Evolutionary conservation across 2,797 vertebrate genomes (phyloP), one percentile per base, ranked within the genome.

Genomic region (Lepilemur ruficaudatus): DNA sequence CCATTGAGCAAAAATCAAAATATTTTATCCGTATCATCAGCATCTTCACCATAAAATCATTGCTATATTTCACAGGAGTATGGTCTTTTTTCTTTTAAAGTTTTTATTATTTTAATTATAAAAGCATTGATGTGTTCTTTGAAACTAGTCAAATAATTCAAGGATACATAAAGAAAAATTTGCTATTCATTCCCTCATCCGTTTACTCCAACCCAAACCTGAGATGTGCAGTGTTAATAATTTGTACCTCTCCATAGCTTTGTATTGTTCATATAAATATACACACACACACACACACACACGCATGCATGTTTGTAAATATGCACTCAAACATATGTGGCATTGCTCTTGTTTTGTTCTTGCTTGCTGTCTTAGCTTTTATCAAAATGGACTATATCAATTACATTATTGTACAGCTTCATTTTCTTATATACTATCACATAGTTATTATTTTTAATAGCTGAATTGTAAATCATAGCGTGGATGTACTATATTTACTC

Each of bases 121-220:
- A 89, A 88, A 79, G 22, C 41, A 67, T 61, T 1, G 70, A 87
- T 32, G 6, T 28, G 67, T 83, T 96, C 43, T 43, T 63, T 69
- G 43, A 48, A 83, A 57, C 38, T 76, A 57, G 35, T 61, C 35
- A 94, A 92, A 59, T 80, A 70, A 94, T 80, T 95, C 46, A 84
- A 70, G 25, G 12, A 23, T 57, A 2, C 48, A 59, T 65, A 92
- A 85, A 92, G 15, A 87, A 75, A 92, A 61, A 22, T 35, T 48
- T 43, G 2, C 9, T 43, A 52, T 69, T 78, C 55, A 32, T 18
- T 67, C 17, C 4, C 4, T 2, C 4, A 87, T 35, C 15, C 20
- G 5, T 75, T 86, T 25, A 50, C 5, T 35, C 7, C 4, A 41
- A 1, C 11, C 28, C 43, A 32, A 38, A 17, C 4, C 41, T 78